These are phyloP conservation scores for Phocides pigmalion DNA, from an alignment of 1,140 invertebrate genomes.

Conservation along the genomic window DNA sequence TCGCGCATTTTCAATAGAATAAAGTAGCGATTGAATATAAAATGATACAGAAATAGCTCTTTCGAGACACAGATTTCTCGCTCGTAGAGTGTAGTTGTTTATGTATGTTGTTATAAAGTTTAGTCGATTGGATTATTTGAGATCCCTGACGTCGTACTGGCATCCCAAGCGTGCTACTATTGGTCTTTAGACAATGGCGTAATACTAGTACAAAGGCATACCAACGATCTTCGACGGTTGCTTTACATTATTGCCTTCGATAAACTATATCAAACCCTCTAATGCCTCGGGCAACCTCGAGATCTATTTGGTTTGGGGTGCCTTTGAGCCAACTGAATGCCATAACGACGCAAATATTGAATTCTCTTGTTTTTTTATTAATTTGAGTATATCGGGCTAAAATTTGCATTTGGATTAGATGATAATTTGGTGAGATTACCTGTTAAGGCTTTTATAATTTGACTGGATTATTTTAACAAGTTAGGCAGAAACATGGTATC, in stretches of 20 bases:
- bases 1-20: neutral
- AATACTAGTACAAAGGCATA: conserved; percentile 40
- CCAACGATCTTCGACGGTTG: conserved; percentile 30
- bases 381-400: too few species aligned
- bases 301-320: conserved; percentile 4
- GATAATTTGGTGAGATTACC: too few species aligned
- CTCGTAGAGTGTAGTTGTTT: conserved; percentile 2
- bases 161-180: conserved; percentile 6
- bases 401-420: too few species aligned
- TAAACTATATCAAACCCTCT: conserved; percentile 27
- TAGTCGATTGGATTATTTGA: conserved; percentile 4
- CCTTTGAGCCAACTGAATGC: neutral
- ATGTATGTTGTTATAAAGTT: neutral
- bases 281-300: neutral
- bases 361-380: too few species aligned
- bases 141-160: conserved; percentile 2
- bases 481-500: too few species aligned
- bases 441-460: too few species aligned
- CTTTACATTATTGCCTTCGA: conserved; percentile 34
- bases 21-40: conserved; percentile 9
- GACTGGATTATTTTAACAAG: too few species aligned
- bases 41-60: conserved; percentile 6
- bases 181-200: conserved; percentile 30
- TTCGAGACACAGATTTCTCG: conserved; percentile 2
- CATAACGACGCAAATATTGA: too few species aligned